These are phyloP conservation scores for Anas acuta DNA, from an alignment of 2,797 vertebrate genomes.

Conservation along the genomic window DNA sequence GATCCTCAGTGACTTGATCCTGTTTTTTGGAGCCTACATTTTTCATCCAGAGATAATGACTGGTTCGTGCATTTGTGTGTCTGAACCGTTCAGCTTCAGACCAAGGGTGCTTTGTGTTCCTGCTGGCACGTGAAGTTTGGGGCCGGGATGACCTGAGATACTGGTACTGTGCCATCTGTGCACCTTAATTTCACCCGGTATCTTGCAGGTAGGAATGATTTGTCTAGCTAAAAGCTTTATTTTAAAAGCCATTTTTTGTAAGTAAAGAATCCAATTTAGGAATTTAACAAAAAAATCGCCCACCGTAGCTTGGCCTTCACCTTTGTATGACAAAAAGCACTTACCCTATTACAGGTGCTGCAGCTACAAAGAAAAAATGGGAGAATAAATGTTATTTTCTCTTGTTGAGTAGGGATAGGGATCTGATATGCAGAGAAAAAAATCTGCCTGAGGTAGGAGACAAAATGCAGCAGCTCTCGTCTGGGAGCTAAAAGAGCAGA, in stretches of 20 bases:
- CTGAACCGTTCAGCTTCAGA: neutral
- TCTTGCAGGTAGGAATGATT: neutral
- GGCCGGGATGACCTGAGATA: neutral
- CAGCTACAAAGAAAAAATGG: neutral
- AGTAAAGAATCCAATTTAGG: neutral
- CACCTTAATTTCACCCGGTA: neutral
- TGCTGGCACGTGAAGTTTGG: accelerated
- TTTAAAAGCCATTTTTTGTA: neutral
- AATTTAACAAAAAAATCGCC: neutral
- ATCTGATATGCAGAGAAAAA: neutral
- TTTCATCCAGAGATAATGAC: neutral
- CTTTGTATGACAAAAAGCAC: neutral
- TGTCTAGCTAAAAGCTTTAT: neutral
- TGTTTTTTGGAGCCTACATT: neutral
- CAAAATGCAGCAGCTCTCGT: neutral
- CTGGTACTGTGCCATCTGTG: neutral
- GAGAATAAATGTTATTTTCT: conserved; percentile 5
- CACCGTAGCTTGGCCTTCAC: neutral
- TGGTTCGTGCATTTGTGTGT: neutral
- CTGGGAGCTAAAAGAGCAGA: neutral
- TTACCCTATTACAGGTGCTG: neutral
- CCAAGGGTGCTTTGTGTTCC: neutral
- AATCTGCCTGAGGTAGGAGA: neutral
- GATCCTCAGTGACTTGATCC: neutral
- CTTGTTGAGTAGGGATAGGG: neutral